Evolutionary conservation across 1,140 invertebrate genomes (phyloP).

Genomic region (Cotesia typhae): DNA sequence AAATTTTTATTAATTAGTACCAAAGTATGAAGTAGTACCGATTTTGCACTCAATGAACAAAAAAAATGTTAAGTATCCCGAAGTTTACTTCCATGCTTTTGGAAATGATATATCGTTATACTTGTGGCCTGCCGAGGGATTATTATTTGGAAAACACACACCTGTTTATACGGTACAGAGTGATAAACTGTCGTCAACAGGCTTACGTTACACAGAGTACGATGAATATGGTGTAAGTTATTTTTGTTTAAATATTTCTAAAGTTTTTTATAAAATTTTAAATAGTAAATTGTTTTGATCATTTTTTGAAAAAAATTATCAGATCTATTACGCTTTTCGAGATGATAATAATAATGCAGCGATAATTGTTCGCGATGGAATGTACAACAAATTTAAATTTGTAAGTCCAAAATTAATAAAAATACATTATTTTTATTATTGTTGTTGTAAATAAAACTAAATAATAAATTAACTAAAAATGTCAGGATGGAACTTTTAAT

Average conservation of each 20-base stretch:
- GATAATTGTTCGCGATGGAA: constrained; percentile 29
- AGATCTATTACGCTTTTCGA: constrained; percentile 29
- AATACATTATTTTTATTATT: background rate
- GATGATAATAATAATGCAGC: constrained; percentile 29
- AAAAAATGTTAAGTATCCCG: constrained; percentile 18
- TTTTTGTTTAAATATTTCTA: too few species aligned
- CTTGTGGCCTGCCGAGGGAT: constrained; percentile 28
- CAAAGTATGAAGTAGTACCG: constrained; percentile 27
- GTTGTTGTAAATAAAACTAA: background rate
- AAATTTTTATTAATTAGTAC: constrained; percentile 7
- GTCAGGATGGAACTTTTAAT: constrained; percentile 29
- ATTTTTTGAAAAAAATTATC: background rate
- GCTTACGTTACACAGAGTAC: constrained; percentile 29
- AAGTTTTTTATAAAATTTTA: background rate
- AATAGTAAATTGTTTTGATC: background rate
- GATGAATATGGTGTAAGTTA: constrained; percentile 30
- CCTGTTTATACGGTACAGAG: constrained; percentile 28
- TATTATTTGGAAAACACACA: constrained; percentile 30
- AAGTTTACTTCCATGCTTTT: constrained; percentile 28
- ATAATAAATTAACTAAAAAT: constrained; percentile 3
- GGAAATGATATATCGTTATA: constrained; percentile 22
- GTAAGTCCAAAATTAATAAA: constrained; percentile 3
- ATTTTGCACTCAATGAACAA: constrained; percentile 18
- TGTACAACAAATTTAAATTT: constrained; percentile 22
- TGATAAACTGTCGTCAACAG: constrained; percentile 15